Evolutionary conservation across 1,140 invertebrate species (phyloP).

Genomic region (Hydropsyche tenuis): DNA sequence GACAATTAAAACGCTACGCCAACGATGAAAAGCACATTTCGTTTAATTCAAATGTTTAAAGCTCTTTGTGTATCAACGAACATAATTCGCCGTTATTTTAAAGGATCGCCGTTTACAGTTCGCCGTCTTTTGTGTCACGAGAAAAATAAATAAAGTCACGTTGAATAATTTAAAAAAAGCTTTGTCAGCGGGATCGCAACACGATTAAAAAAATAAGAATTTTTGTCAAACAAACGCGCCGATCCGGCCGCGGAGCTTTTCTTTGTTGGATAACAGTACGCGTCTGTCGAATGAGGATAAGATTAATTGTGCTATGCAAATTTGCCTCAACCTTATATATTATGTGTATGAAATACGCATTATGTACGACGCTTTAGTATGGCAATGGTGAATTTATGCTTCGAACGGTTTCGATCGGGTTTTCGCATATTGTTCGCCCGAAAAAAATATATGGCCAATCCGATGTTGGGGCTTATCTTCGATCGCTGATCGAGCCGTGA

Average conservation of each 20-base stretch:
- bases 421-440: no score
- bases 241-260: neutral
- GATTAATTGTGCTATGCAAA: constrained; percentile 16
- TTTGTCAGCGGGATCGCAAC: neutral
- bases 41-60: no score
- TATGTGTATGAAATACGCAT: neutral
- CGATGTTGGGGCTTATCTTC: no score
- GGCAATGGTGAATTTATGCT: no score
- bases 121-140: neutral
- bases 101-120: neutral
- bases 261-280: constrained; percentile 8
- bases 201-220: constrained; percentile 1
- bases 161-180: constrained; percentile 13
- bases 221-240: neutral
- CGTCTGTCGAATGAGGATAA: constrained; percentile 12
- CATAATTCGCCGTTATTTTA: no score
- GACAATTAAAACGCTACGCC: no score
- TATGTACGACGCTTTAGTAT: no score
- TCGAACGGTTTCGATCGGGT: no score
- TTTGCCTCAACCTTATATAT: neutral
- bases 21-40: no score
- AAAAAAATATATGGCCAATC: no score
- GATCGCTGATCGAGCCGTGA: no score
- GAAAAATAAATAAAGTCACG: constrained; percentile 6
- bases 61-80: no score